phyloP scores from a whole-genome alignment of 2,797 vertebrate species.

The Mormyrus hasselquistii region DNA sequence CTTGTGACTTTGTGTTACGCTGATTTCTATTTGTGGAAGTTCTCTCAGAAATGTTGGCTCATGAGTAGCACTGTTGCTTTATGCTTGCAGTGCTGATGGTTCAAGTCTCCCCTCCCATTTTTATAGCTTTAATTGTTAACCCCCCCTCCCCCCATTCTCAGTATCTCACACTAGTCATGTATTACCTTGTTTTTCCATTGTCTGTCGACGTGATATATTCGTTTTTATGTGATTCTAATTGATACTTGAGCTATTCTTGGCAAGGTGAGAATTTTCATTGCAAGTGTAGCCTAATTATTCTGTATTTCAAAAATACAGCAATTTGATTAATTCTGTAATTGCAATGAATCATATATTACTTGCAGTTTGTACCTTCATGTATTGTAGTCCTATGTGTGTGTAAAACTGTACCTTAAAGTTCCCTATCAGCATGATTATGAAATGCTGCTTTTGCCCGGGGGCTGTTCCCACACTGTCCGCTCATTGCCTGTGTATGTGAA shows the following conservation, averaged over 20 bases:
- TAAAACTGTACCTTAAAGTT: background rate
- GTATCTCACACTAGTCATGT: background rate
- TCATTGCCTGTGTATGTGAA: background rate
- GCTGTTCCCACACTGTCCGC: background rate
- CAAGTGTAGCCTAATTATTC: background rate
- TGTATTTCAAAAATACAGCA: background rate
- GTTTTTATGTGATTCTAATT: background rate
- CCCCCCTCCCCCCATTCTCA: background rate
- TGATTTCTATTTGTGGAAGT: background rate
- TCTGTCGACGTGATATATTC: background rate
- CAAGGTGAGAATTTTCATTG: background rate
- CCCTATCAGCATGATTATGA: background rate
- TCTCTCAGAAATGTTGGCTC: background rate
- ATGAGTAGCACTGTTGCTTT: background rate
- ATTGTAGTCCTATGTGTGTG: background rate
- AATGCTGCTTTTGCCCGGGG: background rate
- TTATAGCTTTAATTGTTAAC: background rate
- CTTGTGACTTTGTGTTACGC: background rate
- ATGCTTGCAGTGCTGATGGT: background rate
- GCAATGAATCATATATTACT: background rate
- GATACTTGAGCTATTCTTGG: background rate
- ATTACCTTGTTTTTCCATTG: background rate
- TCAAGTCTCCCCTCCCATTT: background rate
- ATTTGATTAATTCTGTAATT: background rate
- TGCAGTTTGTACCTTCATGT: background rate